Conservation (phyloP, 1,140 invertebrate genomes). For the Ostrea edulis region DNA sequence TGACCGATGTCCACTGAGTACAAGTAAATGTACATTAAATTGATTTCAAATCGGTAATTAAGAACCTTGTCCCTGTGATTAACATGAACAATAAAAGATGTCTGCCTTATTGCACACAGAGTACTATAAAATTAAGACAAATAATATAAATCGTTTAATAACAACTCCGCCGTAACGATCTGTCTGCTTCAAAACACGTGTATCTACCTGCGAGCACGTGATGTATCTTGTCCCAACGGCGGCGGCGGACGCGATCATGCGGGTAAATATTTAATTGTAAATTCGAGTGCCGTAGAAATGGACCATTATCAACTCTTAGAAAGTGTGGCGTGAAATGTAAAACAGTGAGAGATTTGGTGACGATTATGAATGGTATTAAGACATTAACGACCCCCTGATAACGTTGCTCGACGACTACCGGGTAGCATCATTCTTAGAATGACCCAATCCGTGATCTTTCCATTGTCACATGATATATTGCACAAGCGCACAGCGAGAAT, state of each 20-base stretch:
- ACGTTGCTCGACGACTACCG: neutral
- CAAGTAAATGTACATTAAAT: too few species aligned
- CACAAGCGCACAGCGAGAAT: neutral
- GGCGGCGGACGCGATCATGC: neutral
- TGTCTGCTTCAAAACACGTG: conserved; percentile 6
- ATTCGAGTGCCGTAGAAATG: neutral
- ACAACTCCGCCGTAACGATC: neutral
- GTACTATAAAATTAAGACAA: conserved; percentile 26
- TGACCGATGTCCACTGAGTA: too few species aligned
- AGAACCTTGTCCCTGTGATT: neutral
- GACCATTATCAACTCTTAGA: neutral
- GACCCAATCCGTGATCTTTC: conserved; percentile 30
- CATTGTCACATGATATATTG: conserved; percentile 28
- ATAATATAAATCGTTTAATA: conserved; percentile 31
- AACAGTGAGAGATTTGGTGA: neutral
- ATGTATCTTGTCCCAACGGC: neutral
- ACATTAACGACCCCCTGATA: conserved; percentile 17
- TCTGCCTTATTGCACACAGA: conserved; percentile 2
- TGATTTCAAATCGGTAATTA: neutral
- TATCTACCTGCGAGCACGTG: conserved; percentile 40
- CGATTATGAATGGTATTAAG: conserved; percentile 11
- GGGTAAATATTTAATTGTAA: conserved; percentile 40
- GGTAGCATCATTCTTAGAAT: neutral
- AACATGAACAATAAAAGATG: neutral
- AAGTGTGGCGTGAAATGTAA: neutral